These are phyloP conservation scores for Ephydatia muelleri DNA, from an alignment of 37 sponge, comb jelly and placozoan genomes.

Conservation along the genomic window DNA sequence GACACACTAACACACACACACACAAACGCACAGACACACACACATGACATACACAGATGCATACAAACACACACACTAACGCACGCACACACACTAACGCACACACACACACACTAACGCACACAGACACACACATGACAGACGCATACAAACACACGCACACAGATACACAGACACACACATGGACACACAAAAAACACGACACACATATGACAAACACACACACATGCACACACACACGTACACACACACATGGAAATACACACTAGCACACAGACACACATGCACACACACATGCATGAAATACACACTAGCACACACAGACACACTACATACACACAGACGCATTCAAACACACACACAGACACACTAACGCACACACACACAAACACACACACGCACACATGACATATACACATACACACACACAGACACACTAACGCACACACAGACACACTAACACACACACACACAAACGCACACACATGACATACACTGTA, in stretches of 20 bases:
- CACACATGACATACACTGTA: too few relatives aligned
- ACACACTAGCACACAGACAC: not conserved
- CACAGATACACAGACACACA: slow-evolving; percentile 7
- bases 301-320: slow-evolving; percentile 13
- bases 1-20: slow-evolving; percentile 27
- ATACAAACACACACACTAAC: not conserved
- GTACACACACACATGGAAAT: slow-evolving; percentile 37
- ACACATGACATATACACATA: too few relatives aligned
- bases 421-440: slow-evolving; percentile 40
- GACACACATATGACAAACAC: too few relatives aligned
- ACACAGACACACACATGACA: slow-evolving; percentile 44
- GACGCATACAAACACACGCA: not conserved
- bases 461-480: slow-evolving; percentile 12
- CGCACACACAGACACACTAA: not conserved
- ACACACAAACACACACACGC: slow-evolving; percentile 24
- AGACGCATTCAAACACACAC: slow-evolving; percentile 5
- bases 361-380: slow-evolving; percentile 8
- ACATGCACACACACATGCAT: slow-evolving; percentile 15
- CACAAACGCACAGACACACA: slow-evolving; percentile 42
- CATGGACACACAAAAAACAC: too few relatives aligned
- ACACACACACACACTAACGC: slow-evolving; percentile 29
- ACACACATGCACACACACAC: slow-evolving; percentile 40
- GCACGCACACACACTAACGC: slow-evolving; percentile 14
- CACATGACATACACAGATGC: too few relatives aligned
- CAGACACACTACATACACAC: slow-evolving; percentile 42